Base-by-base conservation (phyloP, 2,797 vertebrate genomes). In the Synanceia verrucosa region DNA sequence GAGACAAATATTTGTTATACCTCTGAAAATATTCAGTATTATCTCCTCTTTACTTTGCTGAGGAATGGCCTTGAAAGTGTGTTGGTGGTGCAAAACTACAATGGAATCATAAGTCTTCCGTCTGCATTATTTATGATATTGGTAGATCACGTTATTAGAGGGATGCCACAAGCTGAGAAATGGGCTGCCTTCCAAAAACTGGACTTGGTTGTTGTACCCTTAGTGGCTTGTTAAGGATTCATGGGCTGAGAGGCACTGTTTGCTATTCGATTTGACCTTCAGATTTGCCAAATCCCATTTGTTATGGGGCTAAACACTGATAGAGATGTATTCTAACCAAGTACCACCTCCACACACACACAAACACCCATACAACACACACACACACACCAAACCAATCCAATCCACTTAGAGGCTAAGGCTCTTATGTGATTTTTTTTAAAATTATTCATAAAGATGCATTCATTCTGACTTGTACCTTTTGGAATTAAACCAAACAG, bases 181-280 rank as follows among this genome's bases (percentile, higher is more conserved):
- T 43, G 80, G 70, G 73, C 81, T 51, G 73, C 65, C 48, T 64
- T 84, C 68, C 75, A 72, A 70, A 84, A 78, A 29, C 39, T 52
- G 55, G 21, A 36, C n/a, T 53, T 37, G 53, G 56, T 73, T 75
- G 61, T 76, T 66, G 73, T 41, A 70, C 56, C 68, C 66, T 52
- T 62, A 75, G 76, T 59, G 41, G 79, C 79, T 87, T 82, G 82
- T 88, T 88, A 89, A 63, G 72, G 81, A 90, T 87, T 88, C 82
- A 86, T 70, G 29, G 56, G 57, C 82, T 70, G 73, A 86, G 83
- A 81, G 68, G 62, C 56, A 65, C 65, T 77, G 83, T 86, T 89
- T 86, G 84, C 82, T 75, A 75, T 88, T 86, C 31, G 52, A 88
- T 86, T 82, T 90, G 89, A 91, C 89, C 90, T 90, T 91, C 82